Evolutionary conservation across 2,888 invertebrate genomes (phyloP).

Genomic region (Luffia ferchaultella): DNA sequence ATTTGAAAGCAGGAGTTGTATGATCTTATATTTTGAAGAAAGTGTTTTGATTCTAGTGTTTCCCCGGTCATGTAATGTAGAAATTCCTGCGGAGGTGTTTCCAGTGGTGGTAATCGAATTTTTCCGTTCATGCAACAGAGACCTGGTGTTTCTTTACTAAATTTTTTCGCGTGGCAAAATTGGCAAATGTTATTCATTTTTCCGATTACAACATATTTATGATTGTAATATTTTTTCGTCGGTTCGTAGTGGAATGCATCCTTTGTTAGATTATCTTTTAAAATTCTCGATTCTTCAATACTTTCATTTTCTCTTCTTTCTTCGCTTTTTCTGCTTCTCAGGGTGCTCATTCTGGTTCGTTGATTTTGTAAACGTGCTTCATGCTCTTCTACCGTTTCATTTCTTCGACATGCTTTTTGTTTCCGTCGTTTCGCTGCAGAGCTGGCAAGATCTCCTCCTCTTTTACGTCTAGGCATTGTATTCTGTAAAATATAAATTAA

Average conservation of each 20-base stretch:
- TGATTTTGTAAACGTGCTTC: background rate
- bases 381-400: background rate
- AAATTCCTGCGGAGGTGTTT: constrained; percentile 4
- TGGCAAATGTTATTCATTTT: constrained; percentile 11
- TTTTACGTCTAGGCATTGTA: constrained; percentile 4
- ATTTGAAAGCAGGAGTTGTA: no score
- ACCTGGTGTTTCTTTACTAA: no score
- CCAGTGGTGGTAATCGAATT: constrained; percentile 8
- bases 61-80: no score
- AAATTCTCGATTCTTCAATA: constrained; percentile 7
- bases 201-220: constrained; percentile 12
- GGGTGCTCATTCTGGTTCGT: constrained; percentile 1
- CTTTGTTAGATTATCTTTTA: no score
- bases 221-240: constrained; percentile 10
- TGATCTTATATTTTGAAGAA: no score
- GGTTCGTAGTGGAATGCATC: constrained; percentile 8
- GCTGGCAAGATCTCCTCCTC: constrained; percentile 4
- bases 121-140: constrained; percentile 1
- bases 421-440: constrained; percentile 6
- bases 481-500: no score
- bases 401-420: constrained; percentile 3
- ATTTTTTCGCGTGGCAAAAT: no score
- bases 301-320: constrained; percentile 8
- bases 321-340: constrained; percentile 1
- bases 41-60: no score